These are phyloP conservation scores for Australoheros facetus DNA, from an alignment of 2,797 vertebrate genomes.

Conservation along the genomic window DNA sequence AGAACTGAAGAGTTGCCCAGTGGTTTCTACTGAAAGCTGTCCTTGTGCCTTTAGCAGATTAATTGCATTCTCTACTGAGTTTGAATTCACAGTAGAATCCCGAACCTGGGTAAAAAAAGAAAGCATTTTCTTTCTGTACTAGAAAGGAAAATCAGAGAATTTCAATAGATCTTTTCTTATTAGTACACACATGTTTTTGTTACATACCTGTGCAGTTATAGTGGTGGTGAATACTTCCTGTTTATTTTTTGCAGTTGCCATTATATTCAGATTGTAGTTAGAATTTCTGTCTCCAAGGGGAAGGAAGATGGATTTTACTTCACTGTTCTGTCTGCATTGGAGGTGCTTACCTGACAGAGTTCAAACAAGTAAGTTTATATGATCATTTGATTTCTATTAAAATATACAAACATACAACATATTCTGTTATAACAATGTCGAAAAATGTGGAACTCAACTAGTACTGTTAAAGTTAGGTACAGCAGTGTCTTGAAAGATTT, in stretches of 20 bases:
- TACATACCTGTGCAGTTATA: slow-evolving; percentile 76
- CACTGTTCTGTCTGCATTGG: slow-evolving; percentile 75
- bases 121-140: neutral
- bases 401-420: neutral
- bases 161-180: neutral
- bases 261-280: slow-evolving; percentile 73
- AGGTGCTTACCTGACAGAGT: slow-evolving; percentile 79
- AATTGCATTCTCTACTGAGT: slow-evolving; percentile 71
- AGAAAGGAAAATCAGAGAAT: neutral
- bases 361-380: neutral
- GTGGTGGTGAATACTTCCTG: slow-evolving; percentile 58
- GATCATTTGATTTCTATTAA: neutral
- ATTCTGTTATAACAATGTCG: neutral
- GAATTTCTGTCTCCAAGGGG: slow-evolving; percentile 80
- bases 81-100: slow-evolving; percentile 16
- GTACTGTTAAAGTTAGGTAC: neutral
- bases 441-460: neutral
- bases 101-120: slow-evolving; percentile 76
- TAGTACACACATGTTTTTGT: neutral
- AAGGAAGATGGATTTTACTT: slow-evolving; percentile 80
- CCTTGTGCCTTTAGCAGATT: slow-evolving; percentile 62
- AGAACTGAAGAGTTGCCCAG: slow-evolving; percentile 82
- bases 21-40: slow-evolving; percentile 60
- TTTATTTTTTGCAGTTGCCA: slow-evolving; percentile 68
- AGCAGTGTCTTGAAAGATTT: neutral